Evolutionary conservation across 2,113 vertebrate genomes (phyloP).

Genomic region (Montifringilla adamsi): DNA sequence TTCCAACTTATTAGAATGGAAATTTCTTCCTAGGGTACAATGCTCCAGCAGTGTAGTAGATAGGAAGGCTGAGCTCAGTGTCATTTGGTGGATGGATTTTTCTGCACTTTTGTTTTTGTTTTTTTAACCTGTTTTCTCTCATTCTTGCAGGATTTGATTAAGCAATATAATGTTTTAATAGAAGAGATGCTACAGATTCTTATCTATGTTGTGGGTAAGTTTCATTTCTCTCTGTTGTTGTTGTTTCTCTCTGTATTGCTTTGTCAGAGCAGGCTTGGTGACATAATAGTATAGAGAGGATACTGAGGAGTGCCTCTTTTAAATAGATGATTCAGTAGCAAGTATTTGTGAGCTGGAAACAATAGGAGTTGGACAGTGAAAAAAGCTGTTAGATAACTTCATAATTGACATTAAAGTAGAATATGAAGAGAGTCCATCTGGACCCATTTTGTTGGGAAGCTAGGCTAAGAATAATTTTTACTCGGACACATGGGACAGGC

Average conservation of each 20-base stretch:
- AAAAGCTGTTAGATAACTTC: neutral
- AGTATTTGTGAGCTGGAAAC: neutral
- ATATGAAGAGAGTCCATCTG: neutral
- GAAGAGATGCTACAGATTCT: slow-evolving; percentile 95
- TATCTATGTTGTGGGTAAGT: slow-evolving; percentile 86
- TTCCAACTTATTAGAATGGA: neutral
- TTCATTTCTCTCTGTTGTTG: neutral
- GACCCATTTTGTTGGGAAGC: neutral
- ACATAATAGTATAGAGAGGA: neutral
- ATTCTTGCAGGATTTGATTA: slow-evolving; percentile 85
- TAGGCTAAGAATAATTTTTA: neutral
- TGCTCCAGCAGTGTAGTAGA: neutral
- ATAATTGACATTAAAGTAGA: neutral
- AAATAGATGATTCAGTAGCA: neutral
- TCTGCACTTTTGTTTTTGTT: neutral
- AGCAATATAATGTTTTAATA: slow-evolving; percentile 87
- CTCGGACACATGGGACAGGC: neutral
- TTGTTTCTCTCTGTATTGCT: neutral
- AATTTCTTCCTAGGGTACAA: neutral
- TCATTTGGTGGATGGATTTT: neutral
- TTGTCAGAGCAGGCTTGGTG: neutral
- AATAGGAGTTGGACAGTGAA: neutral
- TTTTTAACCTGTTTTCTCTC: slow-evolving; percentile 1
- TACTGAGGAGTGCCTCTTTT: neutral
- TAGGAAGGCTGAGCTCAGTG: neutral